Base-by-base conservation (phyloP, 2,888 invertebrate genomes). In the Drosophila mimetica region DNA sequence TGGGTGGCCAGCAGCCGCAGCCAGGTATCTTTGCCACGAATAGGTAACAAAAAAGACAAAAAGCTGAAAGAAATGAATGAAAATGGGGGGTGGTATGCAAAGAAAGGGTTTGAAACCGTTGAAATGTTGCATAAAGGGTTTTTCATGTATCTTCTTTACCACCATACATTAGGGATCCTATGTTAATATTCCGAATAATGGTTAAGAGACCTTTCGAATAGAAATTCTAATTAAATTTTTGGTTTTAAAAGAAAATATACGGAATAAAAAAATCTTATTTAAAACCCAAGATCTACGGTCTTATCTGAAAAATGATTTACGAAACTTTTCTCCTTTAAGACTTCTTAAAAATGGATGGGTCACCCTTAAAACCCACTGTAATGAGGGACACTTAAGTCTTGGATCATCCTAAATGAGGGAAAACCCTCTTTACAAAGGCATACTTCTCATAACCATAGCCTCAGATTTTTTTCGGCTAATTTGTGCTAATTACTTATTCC, bases 401-500 rank as follows among this genome's bases (percentile, higher is more conserved):
- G 25, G 36, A 57, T 61, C n/a, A 61, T 61, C 39, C 20, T 7
- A 41, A 63, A 25, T 61, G 46, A 7, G 30, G 30, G 8, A 32
- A 66, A 48, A 30, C 34, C 54, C 18, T 28, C 32, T 18, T 44
- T 25, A 30, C n/a, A 30, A 28, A 22, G 47, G 20, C 25, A 8
- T 47, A 47, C 32, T 75, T 73, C 60, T 54, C 71, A 72, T 76
- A 83, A 64, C 53, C 73, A 57, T 65, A 42, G 32, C 44, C 57
- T 71, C 73, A 73, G 59, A 44, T 34, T 65, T 66, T 73, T 61
- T 61, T 63, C 20, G 32, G 41, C 77, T 86, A 81, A 81, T 84
- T 81, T 75, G 47, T 52, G 76, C 82, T 84, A 86, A 82, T 82
- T 86, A 82, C 87, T 84, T 60, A 86, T 71, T 66, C 57, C 34